Conservation (phyloP, 2,113 vertebrate genomes). For the Eidolon helvum region DNA sequence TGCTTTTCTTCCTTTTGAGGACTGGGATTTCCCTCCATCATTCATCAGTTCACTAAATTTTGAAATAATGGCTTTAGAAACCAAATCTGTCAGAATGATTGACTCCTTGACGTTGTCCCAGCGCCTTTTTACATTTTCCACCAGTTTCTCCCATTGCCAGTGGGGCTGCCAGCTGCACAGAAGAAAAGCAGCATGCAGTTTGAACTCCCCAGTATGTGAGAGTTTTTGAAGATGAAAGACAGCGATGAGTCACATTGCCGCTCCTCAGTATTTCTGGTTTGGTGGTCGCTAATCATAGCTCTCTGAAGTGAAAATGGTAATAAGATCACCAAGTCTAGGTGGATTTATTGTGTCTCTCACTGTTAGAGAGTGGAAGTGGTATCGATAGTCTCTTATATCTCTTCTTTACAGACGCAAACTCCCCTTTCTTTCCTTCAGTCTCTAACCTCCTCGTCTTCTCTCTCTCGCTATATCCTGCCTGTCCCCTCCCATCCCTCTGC, state of each 20-base stretch:
- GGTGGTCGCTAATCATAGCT: conserved; percentile 1
- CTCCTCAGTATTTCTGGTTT: conserved; percentile 28
- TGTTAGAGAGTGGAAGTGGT: neutral
- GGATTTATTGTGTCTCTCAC: neutral
- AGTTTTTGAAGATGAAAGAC: conserved; percentile 56
- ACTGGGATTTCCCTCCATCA: neutral
- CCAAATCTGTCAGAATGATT: neutral
- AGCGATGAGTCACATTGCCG: neutral
- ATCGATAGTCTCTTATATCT: neutral
- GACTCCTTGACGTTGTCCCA: neutral
- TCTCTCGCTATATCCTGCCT: neutral
- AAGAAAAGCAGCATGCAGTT: neutral
- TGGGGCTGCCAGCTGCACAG: neutral
- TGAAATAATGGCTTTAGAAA: conserved; percentile 27
- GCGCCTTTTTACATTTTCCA: neutral
- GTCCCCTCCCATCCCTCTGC: neutral
- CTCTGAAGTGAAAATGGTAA: conserved; percentile 11
- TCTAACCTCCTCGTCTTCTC: neutral
- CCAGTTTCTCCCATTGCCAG: neutral
- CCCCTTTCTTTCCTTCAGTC: neutral
- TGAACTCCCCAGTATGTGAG: conserved; percentile 19
- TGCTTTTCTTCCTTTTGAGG: neutral
- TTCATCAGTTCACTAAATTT: neutral
- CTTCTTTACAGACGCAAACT: neutral
- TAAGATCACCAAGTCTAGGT: neutral